Conservation (phyloP, 2,888 invertebrate species). For the Chrysolina americana region DNA sequence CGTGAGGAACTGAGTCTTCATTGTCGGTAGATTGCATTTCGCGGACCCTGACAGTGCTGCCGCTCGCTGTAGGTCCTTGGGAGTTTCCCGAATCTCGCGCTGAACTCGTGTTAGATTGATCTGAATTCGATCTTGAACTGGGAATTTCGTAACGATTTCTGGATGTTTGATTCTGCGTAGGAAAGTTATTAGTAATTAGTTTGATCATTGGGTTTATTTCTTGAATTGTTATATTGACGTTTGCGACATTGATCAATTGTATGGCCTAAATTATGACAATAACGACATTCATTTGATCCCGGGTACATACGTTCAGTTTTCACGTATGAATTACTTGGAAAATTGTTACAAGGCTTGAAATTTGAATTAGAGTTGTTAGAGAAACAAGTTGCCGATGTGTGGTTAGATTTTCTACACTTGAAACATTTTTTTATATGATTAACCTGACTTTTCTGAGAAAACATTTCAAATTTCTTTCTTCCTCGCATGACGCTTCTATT, state of each 20-base stretch:
- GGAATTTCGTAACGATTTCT: background rate
- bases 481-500: conserved; percentile 16
- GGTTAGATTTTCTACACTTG: background rate
- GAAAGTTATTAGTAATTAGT: background rate
- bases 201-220: too few relatives aligned
- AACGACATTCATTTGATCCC: too few relatives aligned
- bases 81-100: background rate
- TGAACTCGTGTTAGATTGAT: background rate
- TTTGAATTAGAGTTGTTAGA: background rate
- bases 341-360: conserved; percentile 2
- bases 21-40: too few relatives aligned
- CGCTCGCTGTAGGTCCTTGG: conserved; percentile 8
- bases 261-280: too few relatives aligned
- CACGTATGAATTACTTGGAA: background rate
- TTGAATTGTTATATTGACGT: background rate
- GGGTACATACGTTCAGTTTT: too few relatives aligned
- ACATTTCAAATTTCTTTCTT: background rate
- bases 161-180: background rate
- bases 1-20: too few relatives aligned
- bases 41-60: conserved; percentile 11
- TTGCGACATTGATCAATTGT: conserved; percentile 3
- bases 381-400: background rate
- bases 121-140: background rate
- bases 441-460: too few relatives aligned
- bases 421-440: background rate